These are phyloP conservation scores for Bactericera cockerelli DNA, from an alignment of 1,140 invertebrate genomes.

Conservation along the genomic window DNA sequence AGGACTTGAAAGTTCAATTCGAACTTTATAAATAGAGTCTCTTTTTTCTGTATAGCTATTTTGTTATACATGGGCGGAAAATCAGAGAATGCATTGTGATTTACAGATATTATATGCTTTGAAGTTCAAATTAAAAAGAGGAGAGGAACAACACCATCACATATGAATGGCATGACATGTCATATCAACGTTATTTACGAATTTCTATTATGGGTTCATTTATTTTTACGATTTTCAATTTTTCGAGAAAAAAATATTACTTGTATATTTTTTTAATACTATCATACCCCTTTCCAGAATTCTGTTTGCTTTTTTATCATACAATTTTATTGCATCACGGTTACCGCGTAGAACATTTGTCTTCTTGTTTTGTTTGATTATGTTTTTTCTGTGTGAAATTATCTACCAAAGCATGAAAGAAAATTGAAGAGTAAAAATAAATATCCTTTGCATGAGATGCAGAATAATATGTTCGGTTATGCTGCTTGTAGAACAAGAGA, in stretches of 20 bases:
- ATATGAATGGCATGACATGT: neutral
- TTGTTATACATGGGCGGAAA: no score
- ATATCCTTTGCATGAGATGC: no score
- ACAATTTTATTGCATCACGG: neutral
- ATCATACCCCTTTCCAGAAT: neutral
- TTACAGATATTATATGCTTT: no score
- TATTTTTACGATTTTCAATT: slow-evolving; percentile 8
- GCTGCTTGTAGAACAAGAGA: no score
- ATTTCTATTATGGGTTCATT: slow-evolving; percentile 6
- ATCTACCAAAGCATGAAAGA: no score
- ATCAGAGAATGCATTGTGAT: neutral
- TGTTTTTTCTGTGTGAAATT: neutral
- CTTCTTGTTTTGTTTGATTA: slow-evolving; percentile 5
- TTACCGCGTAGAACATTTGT: neutral
- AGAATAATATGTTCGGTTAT: no score
- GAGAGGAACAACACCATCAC: neutral
- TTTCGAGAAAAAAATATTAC: neutral
- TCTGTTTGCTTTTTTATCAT: neutral
- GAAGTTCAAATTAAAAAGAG: no score
- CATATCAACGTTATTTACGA: slow-evolving; percentile 8
- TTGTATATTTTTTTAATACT: neutral
- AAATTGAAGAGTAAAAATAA: no score
- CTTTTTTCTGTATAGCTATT: no score
- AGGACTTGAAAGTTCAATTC: no score
- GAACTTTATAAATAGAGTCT: no score